These are phyloP conservation scores for Cassiopea xamachana DNA, from an alignment of 30 jellyfish, hydroid and myxozoan genomes.

Conservation along the genomic window DNA sequence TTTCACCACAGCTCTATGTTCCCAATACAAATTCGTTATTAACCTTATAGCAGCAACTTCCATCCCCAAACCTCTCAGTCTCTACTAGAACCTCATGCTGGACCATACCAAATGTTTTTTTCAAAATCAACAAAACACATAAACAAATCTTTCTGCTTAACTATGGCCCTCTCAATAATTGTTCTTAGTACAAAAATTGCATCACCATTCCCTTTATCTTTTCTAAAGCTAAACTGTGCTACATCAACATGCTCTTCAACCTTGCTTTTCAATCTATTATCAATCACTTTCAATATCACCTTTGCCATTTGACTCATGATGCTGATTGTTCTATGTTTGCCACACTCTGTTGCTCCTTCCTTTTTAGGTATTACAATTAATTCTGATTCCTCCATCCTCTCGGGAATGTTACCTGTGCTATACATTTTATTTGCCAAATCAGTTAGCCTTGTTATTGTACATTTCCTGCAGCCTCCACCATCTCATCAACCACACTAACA, in stretches of 20 bases:
- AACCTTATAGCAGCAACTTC: background rate
- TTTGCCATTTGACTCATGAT: background rate
- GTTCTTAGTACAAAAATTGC: background rate
- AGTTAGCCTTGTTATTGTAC: background rate
- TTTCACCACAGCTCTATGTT: background rate
- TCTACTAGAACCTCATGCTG: background rate
- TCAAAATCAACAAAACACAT: background rate
- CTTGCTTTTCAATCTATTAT: background rate
- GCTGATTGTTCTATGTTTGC: background rate
- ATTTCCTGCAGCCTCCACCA: conserved; percentile 28
- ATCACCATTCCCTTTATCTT: background rate
- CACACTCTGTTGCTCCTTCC: conserved; percentile 21
- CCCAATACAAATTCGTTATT: background rate
- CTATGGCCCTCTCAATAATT: background rate
- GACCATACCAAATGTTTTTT: background rate
- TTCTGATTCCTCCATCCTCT: background rate
- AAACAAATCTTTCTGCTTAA: background rate
- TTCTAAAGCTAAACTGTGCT: background rate
- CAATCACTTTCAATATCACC: background rate
- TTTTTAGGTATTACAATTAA: conserved; percentile 18
- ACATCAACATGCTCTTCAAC: background rate
- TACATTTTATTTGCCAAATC: conserved; percentile 23
- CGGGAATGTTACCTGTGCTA: conserved; percentile 15
- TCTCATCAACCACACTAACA: conserved; percentile 5
- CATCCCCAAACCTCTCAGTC: background rate